Percentiles rank a stretch among this genome's conserved stretches.
phyloP scores from a whole-genome alignment of 2,113 vertebrate genomes.

The Catharus fuscescens region DNA sequence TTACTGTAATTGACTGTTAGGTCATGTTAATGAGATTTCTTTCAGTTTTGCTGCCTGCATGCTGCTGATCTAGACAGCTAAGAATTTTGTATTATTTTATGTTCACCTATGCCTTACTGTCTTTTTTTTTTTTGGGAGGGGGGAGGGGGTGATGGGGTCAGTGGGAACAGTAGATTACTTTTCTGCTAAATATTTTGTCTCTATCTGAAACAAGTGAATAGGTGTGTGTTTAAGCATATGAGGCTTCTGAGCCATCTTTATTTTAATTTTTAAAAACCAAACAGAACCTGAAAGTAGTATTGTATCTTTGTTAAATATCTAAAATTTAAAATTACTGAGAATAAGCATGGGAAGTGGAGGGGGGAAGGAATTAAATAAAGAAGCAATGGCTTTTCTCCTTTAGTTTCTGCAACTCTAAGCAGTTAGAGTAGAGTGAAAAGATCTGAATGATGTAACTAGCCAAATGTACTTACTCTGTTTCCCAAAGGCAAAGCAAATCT shows the following conservation, averaged over 20 bases:
- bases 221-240: neutral
- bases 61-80: neutral
- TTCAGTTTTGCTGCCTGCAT: neutral
- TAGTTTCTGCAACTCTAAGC: neutral
- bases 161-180: neutral
- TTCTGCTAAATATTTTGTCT: neutral
- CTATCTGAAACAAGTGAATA: neutral
- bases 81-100: neutral
- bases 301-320: neutral
- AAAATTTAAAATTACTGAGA: neutral
- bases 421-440: neutral
- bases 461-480: neutral
- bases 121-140: neutral
- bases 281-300: neutral
- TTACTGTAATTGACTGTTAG: constrained; percentile 28
- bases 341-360: neutral
- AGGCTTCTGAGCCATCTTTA: neutral
- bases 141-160: too few species aligned
- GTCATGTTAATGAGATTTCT: constrained; percentile 19
- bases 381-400: neutral
- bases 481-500: neutral
- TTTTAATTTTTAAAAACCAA: neutral
- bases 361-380: neutral
- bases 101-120: neutral
- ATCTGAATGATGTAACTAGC: neutral